phyloP scores from a whole-genome alignment of 2,797 vertebrate genomes.

The Thamnophis elegans region DNA sequence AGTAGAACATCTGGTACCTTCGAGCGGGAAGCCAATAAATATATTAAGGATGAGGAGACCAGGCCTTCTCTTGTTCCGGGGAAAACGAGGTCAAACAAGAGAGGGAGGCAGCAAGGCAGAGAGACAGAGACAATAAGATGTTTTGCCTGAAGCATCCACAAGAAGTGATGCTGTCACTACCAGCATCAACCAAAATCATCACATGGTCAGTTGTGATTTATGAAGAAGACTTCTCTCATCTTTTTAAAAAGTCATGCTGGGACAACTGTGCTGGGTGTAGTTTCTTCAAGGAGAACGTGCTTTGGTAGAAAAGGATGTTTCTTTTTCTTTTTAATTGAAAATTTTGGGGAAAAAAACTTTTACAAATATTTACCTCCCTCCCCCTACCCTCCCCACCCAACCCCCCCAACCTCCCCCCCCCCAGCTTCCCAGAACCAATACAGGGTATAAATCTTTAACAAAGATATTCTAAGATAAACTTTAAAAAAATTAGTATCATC shows the following conservation, averaged over 20 bases:
- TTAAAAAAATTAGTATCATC: no score
- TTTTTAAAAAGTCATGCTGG: neutral
- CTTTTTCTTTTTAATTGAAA: no score
- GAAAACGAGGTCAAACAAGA: neutral
- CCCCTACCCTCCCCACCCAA: no score
- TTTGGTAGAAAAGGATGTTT: neutral
- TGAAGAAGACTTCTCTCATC: neutral
- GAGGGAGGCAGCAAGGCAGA: neutral
- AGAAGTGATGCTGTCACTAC: neutral
- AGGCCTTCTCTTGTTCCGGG: neutral
- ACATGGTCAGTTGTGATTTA: neutral
- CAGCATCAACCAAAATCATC: neutral
- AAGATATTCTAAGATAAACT: no score
- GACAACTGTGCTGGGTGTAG: neutral
- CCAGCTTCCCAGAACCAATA: no score
- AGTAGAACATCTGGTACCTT: neutral
- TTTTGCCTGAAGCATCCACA: neutral
- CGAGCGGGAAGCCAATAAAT: neutral
- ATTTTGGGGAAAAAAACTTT: no score
- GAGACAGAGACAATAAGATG: neutral
- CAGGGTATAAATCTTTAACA: no score
- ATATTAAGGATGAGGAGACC: neutral
- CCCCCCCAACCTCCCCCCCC: no score
- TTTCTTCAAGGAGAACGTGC: neutral
- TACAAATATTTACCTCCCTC: no score